Conservation (phyloP, 2,888 invertebrate genomes). For the Andrena minutula region DNA sequence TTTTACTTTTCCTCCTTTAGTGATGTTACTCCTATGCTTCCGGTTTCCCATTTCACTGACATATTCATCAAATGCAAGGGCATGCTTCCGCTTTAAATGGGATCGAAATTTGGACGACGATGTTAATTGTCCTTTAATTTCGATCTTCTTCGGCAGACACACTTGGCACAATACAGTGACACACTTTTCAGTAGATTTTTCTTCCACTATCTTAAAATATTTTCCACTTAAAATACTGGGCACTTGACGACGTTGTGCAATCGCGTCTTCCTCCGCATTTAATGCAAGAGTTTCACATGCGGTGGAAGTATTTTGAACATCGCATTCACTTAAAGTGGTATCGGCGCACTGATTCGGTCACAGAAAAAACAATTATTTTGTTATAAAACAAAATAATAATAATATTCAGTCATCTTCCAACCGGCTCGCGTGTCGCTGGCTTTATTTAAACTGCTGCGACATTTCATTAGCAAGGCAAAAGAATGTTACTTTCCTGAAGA, state of each 20-base stretch:
- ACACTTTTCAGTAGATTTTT: not conserved
- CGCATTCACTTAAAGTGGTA: too few species aligned
- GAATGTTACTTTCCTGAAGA: too few species aligned
- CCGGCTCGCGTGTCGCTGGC: too few species aligned
- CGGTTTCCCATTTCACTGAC: not conserved
- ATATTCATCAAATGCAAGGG: not conserved
- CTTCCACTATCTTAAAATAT: not conserved
- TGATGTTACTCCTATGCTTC: not conserved
- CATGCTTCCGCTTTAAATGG: slow-evolving; percentile 4
- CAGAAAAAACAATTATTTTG: too few species aligned
- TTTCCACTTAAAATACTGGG: not conserved
- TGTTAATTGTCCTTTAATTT: slow-evolving; percentile 1
- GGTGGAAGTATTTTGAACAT: not conserved
- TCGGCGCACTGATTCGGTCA: too few species aligned
- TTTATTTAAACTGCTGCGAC: too few species aligned
- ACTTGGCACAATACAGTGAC: not conserved
- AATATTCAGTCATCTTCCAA: too few species aligned
- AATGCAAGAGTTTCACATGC: not conserved
- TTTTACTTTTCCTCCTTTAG: not conserved
- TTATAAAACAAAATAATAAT: too few species aligned
- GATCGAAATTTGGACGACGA: slow-evolving; percentile 1
- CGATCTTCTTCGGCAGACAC: not conserved
- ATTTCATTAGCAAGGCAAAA: too few species aligned
- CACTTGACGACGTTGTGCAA: not conserved
- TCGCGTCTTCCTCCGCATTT: not conserved